Evolutionary conservation across 2,888 invertebrate genomes (phyloP).

Genomic region (Aricia artaxerxes): DNA sequence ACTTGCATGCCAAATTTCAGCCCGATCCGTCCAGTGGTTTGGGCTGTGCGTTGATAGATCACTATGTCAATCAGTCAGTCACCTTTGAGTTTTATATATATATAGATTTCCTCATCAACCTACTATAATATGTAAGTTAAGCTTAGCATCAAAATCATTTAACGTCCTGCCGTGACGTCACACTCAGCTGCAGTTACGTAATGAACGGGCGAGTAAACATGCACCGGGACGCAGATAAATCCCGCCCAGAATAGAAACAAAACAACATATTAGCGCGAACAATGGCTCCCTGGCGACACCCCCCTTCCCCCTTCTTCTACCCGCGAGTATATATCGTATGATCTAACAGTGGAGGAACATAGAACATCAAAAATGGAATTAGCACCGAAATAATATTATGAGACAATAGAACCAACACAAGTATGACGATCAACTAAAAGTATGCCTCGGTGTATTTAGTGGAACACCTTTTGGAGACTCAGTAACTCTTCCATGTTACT

Average conservation of each 20-base stretch:
- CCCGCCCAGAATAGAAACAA: constrained; percentile 35
- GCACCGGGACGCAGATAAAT: constrained; percentile 34
- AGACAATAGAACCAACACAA: too few species aligned
- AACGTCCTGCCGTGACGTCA: background rate
- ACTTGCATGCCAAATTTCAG: too few species aligned
- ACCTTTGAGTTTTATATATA: too few species aligned
- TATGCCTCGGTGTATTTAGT: too few species aligned
- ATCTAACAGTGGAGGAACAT: too few species aligned
- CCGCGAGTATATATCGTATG: background rate
- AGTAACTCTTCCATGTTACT: background rate
- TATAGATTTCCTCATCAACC: too few species aligned
- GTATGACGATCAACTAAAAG: too few species aligned
- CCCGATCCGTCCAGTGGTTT: too few species aligned
- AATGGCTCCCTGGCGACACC: constrained; percentile 37
- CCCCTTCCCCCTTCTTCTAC: background rate
- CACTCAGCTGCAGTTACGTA: constrained; percentile 40
- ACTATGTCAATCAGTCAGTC: too few species aligned
- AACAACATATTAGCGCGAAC: constrained; percentile 41
- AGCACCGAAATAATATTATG: too few species aligned
- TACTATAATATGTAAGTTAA: background rate
- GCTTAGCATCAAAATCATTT: background rate
- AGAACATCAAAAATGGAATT: too few species aligned
- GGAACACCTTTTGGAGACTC: background rate
- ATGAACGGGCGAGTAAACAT: constrained; percentile 36
- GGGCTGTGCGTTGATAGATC: too few species aligned